Evolutionary conservation across 2,113 vertebrate species (phyloP), one percentile per base, ranked within the genome.

Genomic region (Poeciliopsis occidentalis): DNA sequence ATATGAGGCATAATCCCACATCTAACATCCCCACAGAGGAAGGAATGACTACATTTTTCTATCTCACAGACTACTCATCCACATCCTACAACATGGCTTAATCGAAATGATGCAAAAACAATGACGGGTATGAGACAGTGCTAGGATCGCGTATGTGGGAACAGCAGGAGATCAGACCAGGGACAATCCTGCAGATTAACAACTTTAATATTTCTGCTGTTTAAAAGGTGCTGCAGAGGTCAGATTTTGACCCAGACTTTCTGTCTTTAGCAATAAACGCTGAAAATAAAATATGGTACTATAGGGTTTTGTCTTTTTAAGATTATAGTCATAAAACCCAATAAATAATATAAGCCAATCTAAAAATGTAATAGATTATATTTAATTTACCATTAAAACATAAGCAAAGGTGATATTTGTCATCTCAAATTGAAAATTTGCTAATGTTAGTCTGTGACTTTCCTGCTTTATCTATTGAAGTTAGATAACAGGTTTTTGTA

Each of bases 21-120:
- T 63, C 57, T 81, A 83, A 79, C 69, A 80, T 73, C 54, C 74
- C 13, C 22, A 57, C 51, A 57, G 51, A 83, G 69, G 68, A 67
- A 60, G 60, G 66, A 86, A 85, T 85, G 86, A 87, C 84, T 89
- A 86, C 73, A 84, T 86, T 87, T 86, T 74, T 85, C 73, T 72
- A 82, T 84, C 77, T 82, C 73, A 71, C 62, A 10, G n/a, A 73
- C 51, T 26, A 51, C 75, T 37, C 68, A 27, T 44, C 71, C 34
- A 26, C 70, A 73, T 60, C 24, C 65, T 51, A 32, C 66, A 79
- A 80, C 72, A 27, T 30, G 61, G 62, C 51, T 73, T 32, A 31
- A 22, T 74, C 60, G 24, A 30, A 39, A 72, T 54, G 19, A 78
- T 17, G 12, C 30, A 19, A 67, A 57, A 75, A 60, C 51, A 79